These are phyloP conservation scores for Arenaria interpres DNA, from an alignment of 2,113 vertebrate genomes.

Conservation along the genomic window DNA sequence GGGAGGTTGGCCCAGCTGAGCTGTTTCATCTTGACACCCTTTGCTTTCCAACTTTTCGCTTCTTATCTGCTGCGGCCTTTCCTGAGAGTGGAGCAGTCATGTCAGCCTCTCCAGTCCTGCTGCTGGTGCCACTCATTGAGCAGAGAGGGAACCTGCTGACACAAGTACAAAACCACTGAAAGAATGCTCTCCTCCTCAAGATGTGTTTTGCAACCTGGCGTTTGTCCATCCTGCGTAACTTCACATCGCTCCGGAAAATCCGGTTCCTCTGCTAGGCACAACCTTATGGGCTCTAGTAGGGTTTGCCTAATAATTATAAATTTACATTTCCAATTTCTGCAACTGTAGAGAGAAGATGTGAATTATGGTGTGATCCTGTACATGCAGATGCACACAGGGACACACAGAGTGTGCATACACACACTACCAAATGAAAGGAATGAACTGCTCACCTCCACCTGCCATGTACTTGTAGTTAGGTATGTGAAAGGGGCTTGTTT, in stretches of 20 bases:
- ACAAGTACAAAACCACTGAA: background rate
- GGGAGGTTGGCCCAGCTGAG: background rate
- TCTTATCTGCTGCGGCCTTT: background rate
- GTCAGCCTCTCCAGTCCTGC: background rate
- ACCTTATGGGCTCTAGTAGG: background rate
- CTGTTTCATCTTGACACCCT: background rate
- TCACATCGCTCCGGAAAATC: background rate
- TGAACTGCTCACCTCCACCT: background rate
- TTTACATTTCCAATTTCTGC: background rate
- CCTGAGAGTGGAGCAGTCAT: background rate
- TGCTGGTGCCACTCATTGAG: background rate
- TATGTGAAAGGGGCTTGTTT: background rate
- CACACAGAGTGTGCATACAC: background rate
- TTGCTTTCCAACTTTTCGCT: background rate
- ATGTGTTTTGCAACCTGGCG: accelerated
- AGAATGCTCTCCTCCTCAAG: background rate
- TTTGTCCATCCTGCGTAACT: accelerated
- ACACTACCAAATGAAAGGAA: background rate
- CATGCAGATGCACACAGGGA: background rate
- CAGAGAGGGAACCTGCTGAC: background rate
- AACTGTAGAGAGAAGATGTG: background rate
- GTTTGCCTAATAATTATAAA: background rate
- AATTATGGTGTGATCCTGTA: background rate
- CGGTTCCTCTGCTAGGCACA: background rate
- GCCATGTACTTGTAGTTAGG: background rate